Percentiles rank a stretch among this genome's conserved stretches.
Evolutionary conservation across 2,113 vertebrate genomes (phyloP).

Genomic region (Ascaphus truei): DNA sequence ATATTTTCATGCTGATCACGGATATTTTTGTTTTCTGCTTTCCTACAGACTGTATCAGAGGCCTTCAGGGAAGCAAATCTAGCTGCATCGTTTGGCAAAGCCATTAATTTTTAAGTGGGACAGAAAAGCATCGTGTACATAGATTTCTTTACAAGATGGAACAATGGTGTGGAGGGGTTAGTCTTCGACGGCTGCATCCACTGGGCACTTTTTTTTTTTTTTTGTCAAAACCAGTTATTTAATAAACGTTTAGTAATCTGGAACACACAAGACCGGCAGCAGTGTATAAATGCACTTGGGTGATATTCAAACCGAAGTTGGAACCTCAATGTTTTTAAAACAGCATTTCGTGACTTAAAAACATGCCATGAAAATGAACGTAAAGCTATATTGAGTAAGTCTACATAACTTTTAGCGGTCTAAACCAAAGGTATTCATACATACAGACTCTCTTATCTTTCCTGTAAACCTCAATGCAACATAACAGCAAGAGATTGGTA

Average conservation of each 20-base stretch:
- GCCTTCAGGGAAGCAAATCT: constrained; percentile 98
- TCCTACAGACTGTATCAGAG: constrained; percentile 90
- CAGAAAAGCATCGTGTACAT: constrained; percentile 40
- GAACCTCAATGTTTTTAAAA: not conserved
- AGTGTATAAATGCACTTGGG: not conserved
- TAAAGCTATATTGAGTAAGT: not conserved
- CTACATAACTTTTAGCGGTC: too few species aligned
- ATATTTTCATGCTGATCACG: not conserved
- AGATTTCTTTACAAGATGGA: constrained; percentile 44
- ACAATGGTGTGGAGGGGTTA: constrained; percentile 39
- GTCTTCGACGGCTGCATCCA: constrained; percentile 48
- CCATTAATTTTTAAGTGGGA: constrained; percentile 88
- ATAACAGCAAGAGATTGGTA: too few species aligned
- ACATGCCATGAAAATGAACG: not conserved
- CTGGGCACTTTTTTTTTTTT: constrained; percentile 39
- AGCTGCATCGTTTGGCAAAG: constrained; percentile 93
- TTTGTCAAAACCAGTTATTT: constrained; percentile 49
- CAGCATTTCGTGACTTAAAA: not conserved
- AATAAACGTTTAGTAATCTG: constrained; percentile 42
- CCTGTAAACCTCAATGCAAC: too few species aligned
- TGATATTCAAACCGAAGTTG: not conserved
- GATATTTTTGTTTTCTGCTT: not conserved
- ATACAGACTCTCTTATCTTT: too few species aligned
- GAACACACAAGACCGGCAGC: constrained; percentile 21
- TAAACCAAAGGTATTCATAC: too few species aligned